These are phyloP conservation scores for Psammodynastes pulverulentus DNA, from an alignment of 2,113 vertebrate species.

Conservation along the genomic window DNA sequence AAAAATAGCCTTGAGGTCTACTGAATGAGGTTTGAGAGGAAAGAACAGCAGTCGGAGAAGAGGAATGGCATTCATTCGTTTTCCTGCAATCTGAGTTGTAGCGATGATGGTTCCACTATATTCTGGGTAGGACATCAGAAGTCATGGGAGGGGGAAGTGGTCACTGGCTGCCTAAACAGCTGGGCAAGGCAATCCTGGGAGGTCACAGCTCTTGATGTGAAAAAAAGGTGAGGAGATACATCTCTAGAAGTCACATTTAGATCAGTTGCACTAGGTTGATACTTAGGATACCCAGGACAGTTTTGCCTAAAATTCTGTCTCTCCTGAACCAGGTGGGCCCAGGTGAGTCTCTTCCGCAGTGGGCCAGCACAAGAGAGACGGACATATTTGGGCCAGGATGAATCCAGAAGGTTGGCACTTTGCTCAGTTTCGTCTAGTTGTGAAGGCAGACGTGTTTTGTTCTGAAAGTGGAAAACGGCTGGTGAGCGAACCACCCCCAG, in stretches of 20 bases:
- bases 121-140: not conserved
- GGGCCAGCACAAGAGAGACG: not conserved
- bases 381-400: not conserved
- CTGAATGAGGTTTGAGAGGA: constrained; percentile 38
- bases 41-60: constrained; percentile 8
- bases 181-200: not conserved
- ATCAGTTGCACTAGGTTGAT: not conserved
- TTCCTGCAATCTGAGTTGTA: not conserved
- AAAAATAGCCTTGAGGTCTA: constrained; percentile 53
- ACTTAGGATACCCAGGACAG: not conserved
- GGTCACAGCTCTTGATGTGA: not conserved
- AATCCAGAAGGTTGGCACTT: constrained; percentile 56
- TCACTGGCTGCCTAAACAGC: not conserved
- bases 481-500: not conserved
- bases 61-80: constrained; percentile 11
- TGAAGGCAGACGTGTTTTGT: not conserved
- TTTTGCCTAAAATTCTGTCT: not conserved
- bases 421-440: constrained; percentile 29
- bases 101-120: not conserved
- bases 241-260: not conserved
- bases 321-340: not conserved
- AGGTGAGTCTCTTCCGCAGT: not conserved
- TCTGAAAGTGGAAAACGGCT: not conserved
- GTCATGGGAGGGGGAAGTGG: fast-evolving
- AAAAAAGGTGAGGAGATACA: not conserved